These are phyloP conservation scores for Pomatostomus ruficeps DNA, from an alignment of 2,113 vertebrate genomes.

Conservation along the genomic window DNA sequence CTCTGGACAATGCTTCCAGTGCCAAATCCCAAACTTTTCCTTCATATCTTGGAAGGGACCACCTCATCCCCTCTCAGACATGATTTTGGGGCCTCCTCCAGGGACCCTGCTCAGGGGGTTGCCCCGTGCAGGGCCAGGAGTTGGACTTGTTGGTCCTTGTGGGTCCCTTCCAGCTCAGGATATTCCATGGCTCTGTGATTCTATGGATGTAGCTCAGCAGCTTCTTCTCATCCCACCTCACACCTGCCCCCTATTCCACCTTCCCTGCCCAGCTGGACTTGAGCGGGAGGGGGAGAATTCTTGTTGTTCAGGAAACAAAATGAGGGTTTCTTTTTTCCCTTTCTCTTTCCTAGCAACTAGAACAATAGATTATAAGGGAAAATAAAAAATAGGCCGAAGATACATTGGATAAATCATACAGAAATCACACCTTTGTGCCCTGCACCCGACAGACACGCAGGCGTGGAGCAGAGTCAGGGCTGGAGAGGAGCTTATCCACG, in stretches of 20 bases:
- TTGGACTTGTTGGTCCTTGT: not conserved
- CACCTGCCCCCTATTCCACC: not conserved
- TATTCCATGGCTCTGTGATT: not conserved
- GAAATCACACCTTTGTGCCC: not conserved
- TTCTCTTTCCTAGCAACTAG: not conserved
- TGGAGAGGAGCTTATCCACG: not conserved
- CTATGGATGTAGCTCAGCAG: not conserved
- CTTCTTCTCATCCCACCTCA: not conserved
- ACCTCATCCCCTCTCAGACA: not conserved
- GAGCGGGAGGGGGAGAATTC: not conserved
- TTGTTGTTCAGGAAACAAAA: not conserved
- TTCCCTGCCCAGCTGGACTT: not conserved
- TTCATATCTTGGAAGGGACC: fast-evolving
- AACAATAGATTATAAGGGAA: not conserved
- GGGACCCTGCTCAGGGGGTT: not conserved
- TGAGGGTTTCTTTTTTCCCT: fast-evolving
- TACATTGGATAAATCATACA: not conserved
- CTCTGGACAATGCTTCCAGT: fast-evolving
- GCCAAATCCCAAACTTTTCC: not conserved
- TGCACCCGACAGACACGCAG: not conserved
- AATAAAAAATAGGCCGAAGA: not conserved
- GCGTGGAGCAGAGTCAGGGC: not conserved
- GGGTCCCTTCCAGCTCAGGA: not conserved
- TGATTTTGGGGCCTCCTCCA: not conserved
- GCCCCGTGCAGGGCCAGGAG: not conserved